Percentiles rank a stretch among this genome's conserved stretches.
Evolutionary conservation across 2,113 vertebrate species (phyloP).

Genomic region (Ciconia stormi): DNA sequence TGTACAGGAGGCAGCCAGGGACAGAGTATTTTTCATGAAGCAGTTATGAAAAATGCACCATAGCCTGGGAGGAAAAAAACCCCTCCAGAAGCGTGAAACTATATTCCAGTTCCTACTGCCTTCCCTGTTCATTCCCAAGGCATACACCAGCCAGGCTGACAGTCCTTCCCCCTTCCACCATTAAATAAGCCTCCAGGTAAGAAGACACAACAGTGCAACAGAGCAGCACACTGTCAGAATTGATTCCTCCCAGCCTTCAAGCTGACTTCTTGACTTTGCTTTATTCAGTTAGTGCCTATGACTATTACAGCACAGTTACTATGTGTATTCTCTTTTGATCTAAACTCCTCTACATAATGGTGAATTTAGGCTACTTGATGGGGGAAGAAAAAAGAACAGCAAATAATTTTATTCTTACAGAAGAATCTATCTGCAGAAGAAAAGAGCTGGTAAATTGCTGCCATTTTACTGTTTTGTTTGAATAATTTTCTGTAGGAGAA

Average conservation of each 20-base stretch:
- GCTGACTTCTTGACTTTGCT: neutral
- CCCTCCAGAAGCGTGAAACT: neutral
- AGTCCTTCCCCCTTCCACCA: neutral
- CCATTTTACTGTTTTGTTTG: slow-evolving; percentile 18
- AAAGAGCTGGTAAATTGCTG: slow-evolving; percentile 16
- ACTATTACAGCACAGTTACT: neutral
- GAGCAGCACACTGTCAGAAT: neutral
- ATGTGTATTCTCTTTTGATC: neutral
- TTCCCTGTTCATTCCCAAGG: neutral
- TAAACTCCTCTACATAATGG: neutral
- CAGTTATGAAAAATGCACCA: neutral
- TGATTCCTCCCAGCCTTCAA: neutral
- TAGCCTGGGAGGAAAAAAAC: neutral
- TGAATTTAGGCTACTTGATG: neutral
- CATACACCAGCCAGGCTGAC: neutral
- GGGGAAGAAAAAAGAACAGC: neutral
- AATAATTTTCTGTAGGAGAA: slow-evolving; percentile 34
- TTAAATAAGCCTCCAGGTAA: neutral
- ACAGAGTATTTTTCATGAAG: neutral
- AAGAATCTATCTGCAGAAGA: slow-evolving; percentile 1
- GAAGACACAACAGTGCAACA: neutral
- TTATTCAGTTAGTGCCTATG: neutral
- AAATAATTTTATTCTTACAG: slow-evolving; percentile 15
- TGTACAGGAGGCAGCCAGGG: neutral
- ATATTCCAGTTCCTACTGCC: neutral